Base-by-base conservation (phyloP, 1,140 invertebrate species). In the Apis dorsata region DNA sequence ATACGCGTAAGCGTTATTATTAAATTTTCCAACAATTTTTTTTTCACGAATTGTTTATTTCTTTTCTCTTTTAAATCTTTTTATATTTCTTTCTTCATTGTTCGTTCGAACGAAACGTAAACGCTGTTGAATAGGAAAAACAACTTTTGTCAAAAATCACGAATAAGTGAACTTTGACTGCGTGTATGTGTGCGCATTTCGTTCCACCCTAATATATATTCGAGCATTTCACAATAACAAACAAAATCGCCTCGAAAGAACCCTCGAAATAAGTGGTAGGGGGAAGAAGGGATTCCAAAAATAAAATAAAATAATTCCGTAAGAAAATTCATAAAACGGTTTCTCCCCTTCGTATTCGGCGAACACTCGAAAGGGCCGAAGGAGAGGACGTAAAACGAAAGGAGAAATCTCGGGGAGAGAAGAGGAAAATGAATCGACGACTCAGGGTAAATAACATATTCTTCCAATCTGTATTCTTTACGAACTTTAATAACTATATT, bases 241-340 rank as follows among this genome's bases (percentile, higher is more conserved):
- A 55, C 34, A 44, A 44, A 68, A 63, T 49, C 66, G 34, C 51
- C 15, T 13, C 28, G 28, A 13, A 53, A 55, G 34, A 62, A 21
- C 55, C 17, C 13, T 17, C 17, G n/a, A 51, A 53, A 13, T 21
- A 34, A 12, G 10, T 24, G 5, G 10, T 24, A 8, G 10, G 24
- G 12, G 24, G 21, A 69, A 53, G 34, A 44, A 28, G 13, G 24
- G 63, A 34, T 55, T 72, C 19, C 2, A 68, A 76, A 57, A 65
- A 44, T 44, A 44, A 44, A 44, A 44, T 44, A 15, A 63, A 63
- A 59, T 53, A 81, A 76, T 81, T 21, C 28, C 19, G 55, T 13
- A 53, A 76, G 55, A 60, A 53, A 76, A 69, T 21, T 69, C 53
- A 63, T 59, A 76, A 81, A 69, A n/a, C 44, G 3, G 9, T 44